phyloP scores from a whole-genome alignment of 2,113 vertebrate species.

The Poeciliopsis turrubarensis region DNA sequence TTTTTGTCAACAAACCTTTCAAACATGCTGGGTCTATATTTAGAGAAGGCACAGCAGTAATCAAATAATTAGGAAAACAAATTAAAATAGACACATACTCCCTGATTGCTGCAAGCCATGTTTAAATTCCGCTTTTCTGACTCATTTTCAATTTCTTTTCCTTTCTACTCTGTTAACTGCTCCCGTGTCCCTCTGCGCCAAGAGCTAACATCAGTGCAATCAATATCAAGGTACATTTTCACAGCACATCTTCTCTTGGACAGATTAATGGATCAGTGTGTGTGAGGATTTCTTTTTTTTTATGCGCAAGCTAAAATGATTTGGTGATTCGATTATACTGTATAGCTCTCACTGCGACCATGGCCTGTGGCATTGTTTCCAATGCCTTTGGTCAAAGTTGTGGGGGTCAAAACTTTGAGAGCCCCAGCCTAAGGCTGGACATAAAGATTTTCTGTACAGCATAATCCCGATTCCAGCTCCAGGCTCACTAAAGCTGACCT shows the following conservation, averaged over 20 bases:
- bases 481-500: slow-evolving; percentile 1
- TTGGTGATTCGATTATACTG: slow-evolving; percentile 25
- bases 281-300: slow-evolving; percentile 2
- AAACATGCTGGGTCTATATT: slow-evolving; percentile 64
- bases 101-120: slow-evolving; percentile 63
- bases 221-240: slow-evolving; percentile 36
- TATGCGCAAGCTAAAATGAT: slow-evolving; percentile 10
- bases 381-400: slow-evolving; percentile 38
- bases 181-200: slow-evolving; percentile 35
- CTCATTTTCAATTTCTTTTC: slow-evolving; percentile 24
- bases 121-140: slow-evolving; percentile 22
- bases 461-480: slow-evolving; percentile 14
- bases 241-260: slow-evolving; percentile 38
- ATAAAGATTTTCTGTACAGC: slow-evolving; percentile 30
- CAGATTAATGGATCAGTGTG: slow-evolving; percentile 51
- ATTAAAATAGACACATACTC: slow-evolving; percentile 78
- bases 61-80: slow-evolving; percentile 80
- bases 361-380: slow-evolving; percentile 43
- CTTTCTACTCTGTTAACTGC: slow-evolving; percentile 29
- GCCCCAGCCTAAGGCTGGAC: slow-evolving; percentile 32
- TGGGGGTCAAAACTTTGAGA: slow-evolving; percentile 38
- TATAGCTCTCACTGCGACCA: slow-evolving; percentile 3
- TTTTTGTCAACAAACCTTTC: slow-evolving; percentile 59
- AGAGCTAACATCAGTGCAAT: slow-evolving; percentile 38
- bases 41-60: slow-evolving; percentile 69